A percentile compares a stretch with the other conserved stretches of the same genome.
Evolutionary conservation across 2,888 invertebrate genomes (phyloP).

Genomic region (Hoplodrina ambigua): DNA sequence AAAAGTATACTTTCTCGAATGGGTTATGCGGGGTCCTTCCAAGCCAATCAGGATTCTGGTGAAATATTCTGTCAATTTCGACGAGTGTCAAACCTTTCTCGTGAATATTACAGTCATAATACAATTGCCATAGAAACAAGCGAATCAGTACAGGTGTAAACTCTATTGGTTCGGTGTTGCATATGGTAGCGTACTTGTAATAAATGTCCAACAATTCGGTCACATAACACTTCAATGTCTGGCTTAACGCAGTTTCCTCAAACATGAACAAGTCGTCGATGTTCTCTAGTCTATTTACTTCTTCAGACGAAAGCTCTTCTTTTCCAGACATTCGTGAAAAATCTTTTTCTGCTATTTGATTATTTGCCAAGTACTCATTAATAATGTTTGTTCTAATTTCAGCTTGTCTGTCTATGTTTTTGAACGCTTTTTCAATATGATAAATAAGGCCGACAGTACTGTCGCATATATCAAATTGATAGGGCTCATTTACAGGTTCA

Average conservation of each 20-base stretch:
- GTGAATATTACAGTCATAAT: constrained; percentile 89
- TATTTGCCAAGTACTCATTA: constrained; percentile 77
- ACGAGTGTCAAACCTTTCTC: constrained; percentile 86
- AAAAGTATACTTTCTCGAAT: constrained; percentile 91
- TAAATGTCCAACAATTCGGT: constrained; percentile 87
- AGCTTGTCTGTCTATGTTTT: constrained; percentile 77
- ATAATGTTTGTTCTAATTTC: constrained; percentile 75
- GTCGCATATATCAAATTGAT: constrained; percentile 77
- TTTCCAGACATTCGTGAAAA: constrained; percentile 43
- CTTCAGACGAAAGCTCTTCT: constrained; percentile 45
- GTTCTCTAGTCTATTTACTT: constrained; percentile 40
- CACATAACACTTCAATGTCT: constrained; percentile 86
- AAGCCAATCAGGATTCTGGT: constrained; percentile 85
- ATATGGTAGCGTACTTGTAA: constrained; percentile 87
- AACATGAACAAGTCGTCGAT: constrained; percentile 75
- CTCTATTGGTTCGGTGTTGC: constrained; percentile 77
- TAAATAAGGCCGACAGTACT: constrained; percentile 83
- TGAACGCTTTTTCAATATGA: constrained; percentile 82
- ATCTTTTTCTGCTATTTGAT: constrained; percentile 65
- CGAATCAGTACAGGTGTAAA: constrained; percentile 87
- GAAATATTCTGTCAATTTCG: constrained; percentile 87
- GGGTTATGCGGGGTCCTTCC: constrained; percentile 87
- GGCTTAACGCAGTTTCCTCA: constrained; percentile 85
- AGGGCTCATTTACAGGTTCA: constrained; percentile 64
- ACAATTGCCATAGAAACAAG: constrained; percentile 91